Evolutionary conservation across 2,888 invertebrate species (phyloP).

Genomic region (Meiosimyza platycephala): DNA sequence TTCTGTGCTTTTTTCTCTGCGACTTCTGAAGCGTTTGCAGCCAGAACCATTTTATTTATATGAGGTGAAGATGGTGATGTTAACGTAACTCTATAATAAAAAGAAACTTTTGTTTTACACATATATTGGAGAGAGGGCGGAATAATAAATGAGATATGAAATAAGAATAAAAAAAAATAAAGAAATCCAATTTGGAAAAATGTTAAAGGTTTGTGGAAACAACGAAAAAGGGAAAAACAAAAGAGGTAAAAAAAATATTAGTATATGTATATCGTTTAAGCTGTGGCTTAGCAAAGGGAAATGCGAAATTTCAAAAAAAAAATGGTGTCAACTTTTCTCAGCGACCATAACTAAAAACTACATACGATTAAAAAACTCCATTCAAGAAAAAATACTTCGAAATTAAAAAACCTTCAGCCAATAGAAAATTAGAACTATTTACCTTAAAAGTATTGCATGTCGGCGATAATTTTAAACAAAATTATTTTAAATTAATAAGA

Average conservation of each 20-base stretch:
- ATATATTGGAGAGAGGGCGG: slow-evolving; percentile 45
- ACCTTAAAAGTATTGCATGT: too few relatives aligned
- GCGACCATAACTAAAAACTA: slow-evolving; percentile 34
- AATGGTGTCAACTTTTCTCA: background rate
- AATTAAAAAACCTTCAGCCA: too few relatives aligned
- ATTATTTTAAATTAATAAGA: too few relatives aligned
- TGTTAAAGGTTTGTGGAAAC: background rate
- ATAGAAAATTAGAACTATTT: too few relatives aligned
- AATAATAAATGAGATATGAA: slow-evolving; percentile 35
- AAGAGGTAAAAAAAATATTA: slow-evolving; percentile 14
- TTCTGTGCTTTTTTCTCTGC: slow-evolving; percentile 20
- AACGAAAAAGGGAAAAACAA: slow-evolving; percentile 12
- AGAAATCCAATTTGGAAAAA: background rate
- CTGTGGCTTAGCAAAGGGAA: slow-evolving; percentile 36
- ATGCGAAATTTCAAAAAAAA: slow-evolving; percentile 33
- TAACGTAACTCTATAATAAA: slow-evolving; percentile 67
- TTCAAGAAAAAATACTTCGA: too few relatives aligned
- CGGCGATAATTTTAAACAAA: too few relatives aligned
- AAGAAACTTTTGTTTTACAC: slow-evolving; percentile 63
- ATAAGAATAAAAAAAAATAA: slow-evolving; percentile 26
- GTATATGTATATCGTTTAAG: slow-evolving; percentile 11
- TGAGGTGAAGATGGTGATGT: slow-evolving; percentile 66
- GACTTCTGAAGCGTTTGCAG: slow-evolving; percentile 31
- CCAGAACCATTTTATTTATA: slow-evolving; percentile 57
- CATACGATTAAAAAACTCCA: slow-evolving; percentile 5